These are phyloP conservation scores for Leptoclinus maculatus DNA, from an alignment of 2,797 vertebrate species.

Conservation along the genomic window DNA sequence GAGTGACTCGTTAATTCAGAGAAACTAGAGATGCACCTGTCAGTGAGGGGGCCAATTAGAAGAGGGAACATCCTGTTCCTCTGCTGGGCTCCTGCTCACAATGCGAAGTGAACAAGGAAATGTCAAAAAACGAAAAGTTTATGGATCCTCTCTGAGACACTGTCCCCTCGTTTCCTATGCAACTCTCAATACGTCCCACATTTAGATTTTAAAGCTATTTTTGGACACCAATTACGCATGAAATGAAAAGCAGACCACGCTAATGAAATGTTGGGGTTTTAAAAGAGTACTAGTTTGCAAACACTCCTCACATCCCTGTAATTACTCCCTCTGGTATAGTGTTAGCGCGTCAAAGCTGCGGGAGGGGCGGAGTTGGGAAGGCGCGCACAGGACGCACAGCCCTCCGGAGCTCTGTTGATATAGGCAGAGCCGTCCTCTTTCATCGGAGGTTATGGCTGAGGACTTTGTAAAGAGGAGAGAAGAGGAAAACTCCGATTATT, in stretches of 20 bases:
- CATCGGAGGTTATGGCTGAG: constrained; percentile 65
- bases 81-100: not conserved
- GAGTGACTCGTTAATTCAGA: constrained; percentile 17
- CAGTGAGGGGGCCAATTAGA: not conserved
- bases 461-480: constrained; percentile 37
- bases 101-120: not conserved
- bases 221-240: not conserved
- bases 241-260: rapidly evolving
- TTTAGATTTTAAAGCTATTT: not conserved
- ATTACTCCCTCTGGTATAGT: constrained; percentile 17
- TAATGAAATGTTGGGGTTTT: not conserved
- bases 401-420: constrained; percentile 66
- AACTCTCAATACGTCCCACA: not conserved
- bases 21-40: not conserved
- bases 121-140: rapidly evolving
- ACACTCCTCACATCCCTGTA: not conserved
- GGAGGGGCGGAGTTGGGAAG: constrained; percentile 67
- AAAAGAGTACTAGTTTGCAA: constrained; percentile 5
- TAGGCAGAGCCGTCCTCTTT: constrained; percentile 58
- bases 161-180: too few species aligned
- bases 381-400: constrained; percentile 57
- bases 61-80: constrained; percentile 7
- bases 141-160: not conserved
- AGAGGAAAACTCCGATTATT: constrained; percentile 11
- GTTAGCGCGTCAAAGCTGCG: constrained; percentile 42